Evolutionary conservation across 2,113 vertebrate genomes (phyloP), one percentile per base, ranked within the genome.

Genomic region (Uropsilus gracilis): DNA sequence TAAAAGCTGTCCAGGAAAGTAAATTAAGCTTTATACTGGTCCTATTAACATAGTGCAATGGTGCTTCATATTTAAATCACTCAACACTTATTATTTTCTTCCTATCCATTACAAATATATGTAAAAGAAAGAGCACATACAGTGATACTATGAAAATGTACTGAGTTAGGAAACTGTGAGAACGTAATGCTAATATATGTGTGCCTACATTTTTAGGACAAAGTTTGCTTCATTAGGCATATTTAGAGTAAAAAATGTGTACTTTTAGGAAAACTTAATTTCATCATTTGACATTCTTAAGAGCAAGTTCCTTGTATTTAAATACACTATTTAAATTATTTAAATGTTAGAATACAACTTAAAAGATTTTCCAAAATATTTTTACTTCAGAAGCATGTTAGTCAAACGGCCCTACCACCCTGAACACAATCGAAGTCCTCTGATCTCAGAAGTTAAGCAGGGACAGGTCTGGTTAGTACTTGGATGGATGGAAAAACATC

Each of bases 211-310:
- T 92, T 95, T 96, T 64, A 80, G 48, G 91, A 93, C 5, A 8
- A 91, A 24, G 24, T 86, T 50, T 91, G 32, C 34, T 61, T 91
- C 78, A 82, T 37, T 77, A 96, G 94, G 61, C 39, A 89, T 59
- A 91, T 11, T 22, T 90, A 64, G 86, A 61, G 18, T 75, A 9
- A 90, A 94, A 91, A 88, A 83, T 34, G 3, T 80, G 1, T 55
- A 61, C 88, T 71, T 93, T 81, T 72, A 94, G 59, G 50, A 82
- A 66, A 90, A 90, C 9, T 76, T 71, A 91, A 34, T 18, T 3
- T 48, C 66, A 86, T 71, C 68, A 91, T 37, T 34, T 88, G 72
- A 66, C 6, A 83, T 28, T 90, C 12, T 0, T 26, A 78, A 82
- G 24, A 63, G 39, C 1, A 57, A 85, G 66, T n/a, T 86, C 59